Evolutionary conservation across 2,797 vertebrate genomes (phyloP).

Genomic region (Squalus acanthias): DNA sequence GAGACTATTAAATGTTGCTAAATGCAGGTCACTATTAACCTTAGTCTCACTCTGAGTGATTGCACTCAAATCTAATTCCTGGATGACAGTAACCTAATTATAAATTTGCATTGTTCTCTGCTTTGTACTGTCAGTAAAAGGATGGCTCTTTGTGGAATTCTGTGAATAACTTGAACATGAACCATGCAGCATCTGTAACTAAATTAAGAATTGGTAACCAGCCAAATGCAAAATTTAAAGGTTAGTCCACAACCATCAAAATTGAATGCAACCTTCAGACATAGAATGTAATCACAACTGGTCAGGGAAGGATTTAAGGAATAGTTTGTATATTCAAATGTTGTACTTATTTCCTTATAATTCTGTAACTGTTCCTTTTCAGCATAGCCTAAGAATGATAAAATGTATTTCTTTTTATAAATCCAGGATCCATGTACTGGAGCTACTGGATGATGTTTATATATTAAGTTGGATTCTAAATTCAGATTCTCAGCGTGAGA

Average conservation of each 20-base stretch:
- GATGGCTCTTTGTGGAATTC: background rate
- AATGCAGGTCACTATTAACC: constrained; percentile 9
- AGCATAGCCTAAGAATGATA: background rate
- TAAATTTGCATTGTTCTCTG: background rate
- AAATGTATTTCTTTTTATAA: background rate
- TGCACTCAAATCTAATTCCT: background rate
- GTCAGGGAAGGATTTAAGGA: background rate
- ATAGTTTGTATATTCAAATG: background rate
- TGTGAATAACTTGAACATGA: background rate
- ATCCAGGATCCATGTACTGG: background rate
- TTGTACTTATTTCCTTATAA: background rate
- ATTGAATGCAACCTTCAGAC: too few relatives aligned
- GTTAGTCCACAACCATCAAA: background rate
- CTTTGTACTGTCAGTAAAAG: background rate
- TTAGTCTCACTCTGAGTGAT: background rate
- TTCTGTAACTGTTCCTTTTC: background rate
- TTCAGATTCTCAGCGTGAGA: background rate
- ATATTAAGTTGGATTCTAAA: background rate
- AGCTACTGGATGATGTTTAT: background rate
- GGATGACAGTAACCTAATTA: background rate
- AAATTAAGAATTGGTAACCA: background rate
- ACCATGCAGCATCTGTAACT: background rate
- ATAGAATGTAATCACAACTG: background rate
- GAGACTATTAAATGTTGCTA: constrained; percentile 13
- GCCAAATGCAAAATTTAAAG: background rate